Conservation (phyloP, 2,797 vertebrate genomes). For the Peromyscus aztecus region DNA sequence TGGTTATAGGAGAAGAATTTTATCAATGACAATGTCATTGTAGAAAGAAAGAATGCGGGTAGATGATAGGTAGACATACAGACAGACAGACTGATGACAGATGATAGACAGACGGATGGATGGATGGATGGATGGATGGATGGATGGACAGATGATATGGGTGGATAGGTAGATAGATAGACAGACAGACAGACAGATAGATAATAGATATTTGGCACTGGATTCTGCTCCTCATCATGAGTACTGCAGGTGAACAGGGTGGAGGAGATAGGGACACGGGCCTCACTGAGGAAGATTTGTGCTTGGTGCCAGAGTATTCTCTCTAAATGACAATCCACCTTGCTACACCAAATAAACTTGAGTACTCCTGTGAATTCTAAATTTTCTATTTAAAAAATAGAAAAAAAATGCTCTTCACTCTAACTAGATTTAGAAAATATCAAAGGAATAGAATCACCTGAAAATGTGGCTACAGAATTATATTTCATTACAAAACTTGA, state of each 20-base stretch:
- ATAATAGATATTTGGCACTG: neutral
- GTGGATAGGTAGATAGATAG: too few relatives aligned
- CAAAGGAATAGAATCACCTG: neutral
- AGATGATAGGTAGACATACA: neutral
- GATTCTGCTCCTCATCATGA: neutral
- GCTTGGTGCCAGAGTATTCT: neutral
- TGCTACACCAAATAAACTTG: neutral
- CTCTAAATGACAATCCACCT: neutral
- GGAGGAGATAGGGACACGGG: neutral
- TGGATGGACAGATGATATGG: too few relatives aligned
- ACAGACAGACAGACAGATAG: neutral
- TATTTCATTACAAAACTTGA: neutral
- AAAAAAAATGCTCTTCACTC: neutral
- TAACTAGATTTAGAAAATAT: neutral
- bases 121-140: too few relatives aligned
- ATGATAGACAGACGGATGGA: too few relatives aligned
- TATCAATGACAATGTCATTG: neutral
- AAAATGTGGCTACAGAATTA: neutral
- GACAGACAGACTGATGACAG: too few relatives aligned
- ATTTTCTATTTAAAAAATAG: neutral
- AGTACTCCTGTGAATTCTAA: neutral
- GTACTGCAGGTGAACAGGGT: too few relatives aligned
- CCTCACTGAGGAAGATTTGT: neutral
- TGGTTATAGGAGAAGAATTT: neutral
- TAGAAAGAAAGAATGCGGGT: neutral